Conservation (phyloP, 1,140 invertebrate genomes). For the Drosophila parabipectinata region DNA sequence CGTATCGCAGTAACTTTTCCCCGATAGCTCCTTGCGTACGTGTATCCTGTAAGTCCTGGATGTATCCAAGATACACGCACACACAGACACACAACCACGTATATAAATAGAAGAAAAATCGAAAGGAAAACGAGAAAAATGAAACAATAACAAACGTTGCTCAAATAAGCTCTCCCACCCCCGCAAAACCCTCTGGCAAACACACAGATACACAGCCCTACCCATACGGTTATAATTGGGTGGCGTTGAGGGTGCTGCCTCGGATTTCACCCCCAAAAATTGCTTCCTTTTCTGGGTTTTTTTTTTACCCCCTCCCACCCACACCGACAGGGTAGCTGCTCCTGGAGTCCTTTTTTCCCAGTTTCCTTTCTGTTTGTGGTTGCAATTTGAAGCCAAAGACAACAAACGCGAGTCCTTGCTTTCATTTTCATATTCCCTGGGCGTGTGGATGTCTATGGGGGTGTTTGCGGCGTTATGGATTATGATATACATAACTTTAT, state of each 20-base stretch:
- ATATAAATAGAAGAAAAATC: constrained; percentile 56
- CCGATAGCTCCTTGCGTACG: constrained; percentile 35
- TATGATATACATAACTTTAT: constrained; percentile 80
- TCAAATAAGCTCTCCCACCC: constrained; percentile 44
- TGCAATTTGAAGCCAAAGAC: constrained; percentile 68
- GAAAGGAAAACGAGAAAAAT: constrained; percentile 70
- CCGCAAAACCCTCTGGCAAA: constrained; percentile 6
- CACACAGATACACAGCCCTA: constrained; percentile 13
- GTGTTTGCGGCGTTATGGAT: constrained; percentile 62
- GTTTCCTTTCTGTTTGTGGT: constrained; percentile 68
- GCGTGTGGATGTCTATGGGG: constrained; percentile 7
- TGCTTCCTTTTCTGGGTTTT: constrained; percentile 25
- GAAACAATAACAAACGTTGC: constrained; percentile 71
- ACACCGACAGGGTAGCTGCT: constrained; percentile 47
- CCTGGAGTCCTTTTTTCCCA: constrained; percentile 21
- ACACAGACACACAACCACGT: constrained; percentile 16
- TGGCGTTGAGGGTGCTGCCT: constrained; percentile 70
- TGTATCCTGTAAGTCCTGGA: constrained; percentile 31
- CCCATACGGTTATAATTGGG: constrained; percentile 80
- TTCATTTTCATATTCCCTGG: not conserved
- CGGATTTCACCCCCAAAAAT: constrained; percentile 70
- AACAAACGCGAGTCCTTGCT: not conserved
- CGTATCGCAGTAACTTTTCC: constrained; percentile 57
- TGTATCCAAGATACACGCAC: constrained; percentile 49
- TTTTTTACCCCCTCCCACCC: not conserved